Conservation (phyloP, 1,140 invertebrate genomes). For the Sycophaga agraensis region DNA sequence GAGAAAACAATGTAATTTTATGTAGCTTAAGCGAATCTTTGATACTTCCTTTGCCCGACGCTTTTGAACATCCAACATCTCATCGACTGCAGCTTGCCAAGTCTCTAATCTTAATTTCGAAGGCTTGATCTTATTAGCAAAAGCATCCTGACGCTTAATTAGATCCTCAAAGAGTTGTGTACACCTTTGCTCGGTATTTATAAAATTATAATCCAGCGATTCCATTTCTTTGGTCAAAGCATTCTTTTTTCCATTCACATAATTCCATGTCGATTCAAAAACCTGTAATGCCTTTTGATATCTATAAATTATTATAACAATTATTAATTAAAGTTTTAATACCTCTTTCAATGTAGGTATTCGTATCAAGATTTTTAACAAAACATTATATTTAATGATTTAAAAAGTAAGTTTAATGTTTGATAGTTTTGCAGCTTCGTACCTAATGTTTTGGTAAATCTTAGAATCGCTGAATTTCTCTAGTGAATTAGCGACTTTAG, state of each 20-base stretch:
- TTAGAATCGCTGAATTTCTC: conserved; percentile 21
- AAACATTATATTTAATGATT: too few species aligned
- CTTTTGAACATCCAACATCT: conserved; percentile 17
- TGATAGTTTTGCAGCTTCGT: too few species aligned
- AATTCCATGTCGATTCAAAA: neutral
- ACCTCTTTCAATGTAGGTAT: too few species aligned
- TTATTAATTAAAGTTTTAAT: too few species aligned
- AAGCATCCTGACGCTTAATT: neutral
- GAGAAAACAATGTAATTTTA: conserved; percentile 15
- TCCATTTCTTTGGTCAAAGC: neutral
- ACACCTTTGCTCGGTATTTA: neutral
- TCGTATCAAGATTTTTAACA: too few species aligned
- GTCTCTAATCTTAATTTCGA: neutral
- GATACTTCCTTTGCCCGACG: conserved; percentile 9
- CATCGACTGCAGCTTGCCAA: neutral
- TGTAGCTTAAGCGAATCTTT: conserved; percentile 24
- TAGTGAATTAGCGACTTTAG: neutral
- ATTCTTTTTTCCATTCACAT: neutral
- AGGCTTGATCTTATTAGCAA: conserved; percentile 3
- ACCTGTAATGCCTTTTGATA: neutral
- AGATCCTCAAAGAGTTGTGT: neutral
- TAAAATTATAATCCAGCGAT: neutral
- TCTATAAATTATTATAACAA: neutral
- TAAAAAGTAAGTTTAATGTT: too few species aligned
- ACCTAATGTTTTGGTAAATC: conserved; percentile 17